phyloP scores from a whole-genome alignment of 2,797 vertebrate species.

The Triplophysa bombifrons region DNA sequence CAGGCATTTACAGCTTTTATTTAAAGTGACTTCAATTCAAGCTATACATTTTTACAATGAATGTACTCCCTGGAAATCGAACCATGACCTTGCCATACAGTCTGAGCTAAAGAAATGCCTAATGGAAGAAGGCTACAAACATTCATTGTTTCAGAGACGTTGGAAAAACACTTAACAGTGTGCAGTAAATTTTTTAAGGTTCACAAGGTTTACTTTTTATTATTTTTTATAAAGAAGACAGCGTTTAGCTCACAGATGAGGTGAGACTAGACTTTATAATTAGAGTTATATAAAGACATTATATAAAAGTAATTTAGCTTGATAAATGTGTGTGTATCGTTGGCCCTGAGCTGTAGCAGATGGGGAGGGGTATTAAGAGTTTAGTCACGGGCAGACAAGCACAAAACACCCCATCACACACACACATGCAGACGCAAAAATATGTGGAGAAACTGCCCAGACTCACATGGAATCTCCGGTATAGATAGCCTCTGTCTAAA shows the following conservation, averaged over 20 bases:
- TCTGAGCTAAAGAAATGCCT: too few relatives aligned
- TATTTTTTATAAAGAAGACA: too few relatives aligned
- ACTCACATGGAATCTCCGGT: slow-evolving; percentile 19
- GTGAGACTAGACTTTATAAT: not conserved
- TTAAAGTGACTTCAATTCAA: too few relatives aligned
- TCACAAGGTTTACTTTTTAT: too few relatives aligned
- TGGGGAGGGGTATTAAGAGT: slow-evolving; percentile 51
- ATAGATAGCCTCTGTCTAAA: slow-evolving; percentile 24
- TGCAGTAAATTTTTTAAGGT: too few relatives aligned
- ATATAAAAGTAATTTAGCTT: not conserved
- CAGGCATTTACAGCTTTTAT: too few relatives aligned
- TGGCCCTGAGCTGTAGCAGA: slow-evolving; percentile 24
- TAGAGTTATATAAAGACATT: slow-evolving; percentile 2
- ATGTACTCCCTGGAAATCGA: too few relatives aligned
- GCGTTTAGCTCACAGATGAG: not conserved
- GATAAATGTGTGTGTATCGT: slow-evolving; percentile 19
- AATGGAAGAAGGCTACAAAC: too few relatives aligned
- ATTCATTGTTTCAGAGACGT: too few relatives aligned
- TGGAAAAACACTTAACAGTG: too few relatives aligned
- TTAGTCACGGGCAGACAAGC: slow-evolving; percentile 61
- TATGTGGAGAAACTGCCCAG: slow-evolving; percentile 32
- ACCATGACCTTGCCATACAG: too few relatives aligned
- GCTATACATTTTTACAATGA: too few relatives aligned
- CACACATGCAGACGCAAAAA: slow-evolving; percentile 29
- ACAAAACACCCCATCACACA: slow-evolving; percentile 36